Conservation (phyloP, 2,797 vertebrate species). For the Trachurus trachurus region DNA sequence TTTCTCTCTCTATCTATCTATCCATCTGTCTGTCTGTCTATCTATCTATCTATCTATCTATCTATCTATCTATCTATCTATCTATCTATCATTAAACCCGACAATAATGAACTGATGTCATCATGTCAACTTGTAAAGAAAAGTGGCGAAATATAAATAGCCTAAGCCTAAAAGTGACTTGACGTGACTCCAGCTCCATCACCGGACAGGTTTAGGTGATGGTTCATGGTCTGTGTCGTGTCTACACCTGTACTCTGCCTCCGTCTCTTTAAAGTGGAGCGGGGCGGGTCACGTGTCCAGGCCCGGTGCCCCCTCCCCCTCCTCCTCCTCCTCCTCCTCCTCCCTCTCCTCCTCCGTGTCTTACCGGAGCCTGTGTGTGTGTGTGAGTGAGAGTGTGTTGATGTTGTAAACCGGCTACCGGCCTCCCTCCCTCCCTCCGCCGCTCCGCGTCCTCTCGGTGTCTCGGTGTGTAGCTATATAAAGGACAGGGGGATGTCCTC, state of each 20-base stretch:
- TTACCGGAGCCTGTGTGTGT: constrained; percentile 44
- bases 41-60: too few relatives aligned
- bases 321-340: background rate
- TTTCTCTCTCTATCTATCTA: too few relatives aligned
- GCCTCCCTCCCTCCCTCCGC: constrained; percentile 5
- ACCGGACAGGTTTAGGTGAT: too few relatives aligned
- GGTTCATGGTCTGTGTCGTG: too few relatives aligned
- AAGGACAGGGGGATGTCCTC: constrained; percentile 63
- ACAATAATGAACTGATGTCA: too few relatives aligned
- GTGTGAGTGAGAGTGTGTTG: constrained; percentile 23
- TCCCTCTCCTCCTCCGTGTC: constrained; percentile 36
- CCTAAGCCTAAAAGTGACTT: too few relatives aligned
- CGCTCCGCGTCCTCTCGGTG: constrained; percentile 37
- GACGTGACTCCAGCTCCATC: too few relatives aligned
- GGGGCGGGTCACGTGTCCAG: constrained; percentile 48
- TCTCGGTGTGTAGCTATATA: constrained; percentile 49
- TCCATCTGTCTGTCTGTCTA: too few relatives aligned
- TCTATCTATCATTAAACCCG: too few relatives aligned
- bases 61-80: too few relatives aligned
- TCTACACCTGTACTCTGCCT: constrained; percentile 12
- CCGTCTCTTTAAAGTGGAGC: constrained; percentile 54
- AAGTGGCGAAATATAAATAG: too few relatives aligned
- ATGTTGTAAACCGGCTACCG: constrained; percentile 18
- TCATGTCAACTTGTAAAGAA: too few relatives aligned
- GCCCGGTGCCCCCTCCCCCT: constrained; percentile 48